Base-by-base conservation (phyloP, 2,888 invertebrate genomes). In the Crepidodera aurea region DNA sequence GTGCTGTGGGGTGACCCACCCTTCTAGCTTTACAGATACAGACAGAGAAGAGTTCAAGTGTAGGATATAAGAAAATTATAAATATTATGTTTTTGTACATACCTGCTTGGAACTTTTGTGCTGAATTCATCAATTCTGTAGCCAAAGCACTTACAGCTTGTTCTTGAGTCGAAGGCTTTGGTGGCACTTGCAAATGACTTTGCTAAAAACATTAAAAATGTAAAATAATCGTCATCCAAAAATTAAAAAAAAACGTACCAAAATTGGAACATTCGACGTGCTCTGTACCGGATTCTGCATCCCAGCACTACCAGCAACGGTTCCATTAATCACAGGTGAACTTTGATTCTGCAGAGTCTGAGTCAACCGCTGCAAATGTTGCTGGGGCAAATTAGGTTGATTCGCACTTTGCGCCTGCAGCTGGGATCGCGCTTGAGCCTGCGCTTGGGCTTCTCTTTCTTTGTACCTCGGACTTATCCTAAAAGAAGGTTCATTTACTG, bases 51-150 rank as follows among this genome's bases (percentile, higher is more conserved):
- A n/a, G n/a, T n/a, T n/a, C n/a, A n/a, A n/a, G n/a, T n/a, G n/a
- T n/a, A n/a, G n/a, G n/a, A n/a, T n/a, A n/a, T n/a, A n/a, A n/a
- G n/a, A n/a, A n/a, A n/a, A n/a, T n/a, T n/a, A 27, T 16, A 6
- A 1, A 42, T 42, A 37, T 37, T 39, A 44, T 29, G 15, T 12
- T 19, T 40, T 5, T 13, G 7, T 40, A 48, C 56, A 70, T 72
- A 84, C 84, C 84, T 82, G 82, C 87, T 76, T 90, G 90, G 78
- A 90, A 91, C 77, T 92, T 91, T 78, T 92, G 91, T 39, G 90
- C 90, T 6, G 90, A 90, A 77, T 92, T 91, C 90, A 91, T 91
- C 34, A 92, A 86, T 77, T 90, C 91, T 66, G 89, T 91, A 65
- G 90, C 90, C 70, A 93, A 85, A 51, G 92, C 92, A 77, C 87